Conservation (phyloP, 2,113 vertebrate species). For the Notothenia rossii region DNA sequence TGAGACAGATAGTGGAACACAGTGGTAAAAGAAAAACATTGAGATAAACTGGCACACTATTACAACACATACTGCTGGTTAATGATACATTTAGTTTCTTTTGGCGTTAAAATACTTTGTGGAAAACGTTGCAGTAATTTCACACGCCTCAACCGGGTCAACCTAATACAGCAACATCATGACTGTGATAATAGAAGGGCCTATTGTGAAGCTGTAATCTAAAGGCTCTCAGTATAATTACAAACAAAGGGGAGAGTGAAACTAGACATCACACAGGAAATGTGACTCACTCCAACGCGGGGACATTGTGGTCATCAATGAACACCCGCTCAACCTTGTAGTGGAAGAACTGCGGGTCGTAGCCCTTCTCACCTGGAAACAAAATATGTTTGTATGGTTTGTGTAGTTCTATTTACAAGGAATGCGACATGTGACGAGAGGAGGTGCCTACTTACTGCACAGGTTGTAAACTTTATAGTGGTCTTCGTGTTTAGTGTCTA, state of each 20-base stretch:
- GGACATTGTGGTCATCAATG: conserved; percentile 97
- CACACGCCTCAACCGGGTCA: neutral
- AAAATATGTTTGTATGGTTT: neutral
- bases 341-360: conserved; percentile 93
- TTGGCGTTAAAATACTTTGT: neutral
- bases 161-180: neutral
- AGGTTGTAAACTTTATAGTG: conserved; percentile 97
- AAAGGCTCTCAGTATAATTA: neutral
- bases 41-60: neutral
- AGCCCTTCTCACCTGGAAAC: conserved; percentile 91
- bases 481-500: conserved; percentile 91
- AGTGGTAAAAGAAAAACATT: neutral
- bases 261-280: neutral
- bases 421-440: neutral
- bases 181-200: neutral
- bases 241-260: neutral
- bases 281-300: conserved; percentile 88
- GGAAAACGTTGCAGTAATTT: neutral
- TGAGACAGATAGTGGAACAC: conserved; percentile 61
- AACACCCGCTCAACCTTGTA: conserved; percentile 90
- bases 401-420: neutral
- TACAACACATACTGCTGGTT: neutral
- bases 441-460: conserved; percentile 89
- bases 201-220: neutral
- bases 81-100: neutral